Evolutionary conservation across 2,797 vertebrate species (phyloP).

Genomic region (Typhlichthys eigenmanni): DNA sequence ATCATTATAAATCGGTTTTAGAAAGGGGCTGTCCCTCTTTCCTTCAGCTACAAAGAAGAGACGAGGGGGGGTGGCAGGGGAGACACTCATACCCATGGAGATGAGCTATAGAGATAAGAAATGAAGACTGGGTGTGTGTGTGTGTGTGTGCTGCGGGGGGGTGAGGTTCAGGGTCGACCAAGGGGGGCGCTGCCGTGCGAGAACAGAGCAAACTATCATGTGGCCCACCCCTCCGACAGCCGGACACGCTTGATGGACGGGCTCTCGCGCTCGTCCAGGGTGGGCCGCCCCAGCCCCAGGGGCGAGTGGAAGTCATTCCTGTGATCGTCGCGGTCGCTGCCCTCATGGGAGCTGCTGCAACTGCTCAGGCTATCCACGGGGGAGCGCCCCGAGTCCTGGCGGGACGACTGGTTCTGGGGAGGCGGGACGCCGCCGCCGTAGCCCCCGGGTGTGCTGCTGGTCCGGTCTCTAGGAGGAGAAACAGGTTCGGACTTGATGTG

Average conservation of each 20-base stretch:
- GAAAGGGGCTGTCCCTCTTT: constrained; percentile 67
- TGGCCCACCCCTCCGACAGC: constrained; percentile 98
- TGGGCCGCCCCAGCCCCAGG: constrained; percentile 93
- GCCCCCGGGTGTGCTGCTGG: constrained; percentile 92
- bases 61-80: constrained; percentile 60
- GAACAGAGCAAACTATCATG: constrained; percentile 73
- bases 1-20: constrained; percentile 65
- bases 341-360: constrained; percentile 98
- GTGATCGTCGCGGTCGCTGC: constrained; percentile 97
- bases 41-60: constrained; percentile 61
- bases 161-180: not conserved
- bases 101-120: constrained; percentile 40
- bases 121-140: constrained; percentile 37
- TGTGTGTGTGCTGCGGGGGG: constrained; percentile 43
- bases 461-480: constrained; percentile 99
- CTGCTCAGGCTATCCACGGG: constrained; percentile 99
- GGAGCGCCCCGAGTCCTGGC: constrained; percentile 97
- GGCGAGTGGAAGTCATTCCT: constrained; percentile 97
- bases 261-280: constrained; percentile 95
- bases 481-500: constrained; percentile 99
- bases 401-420: constrained; percentile 79
- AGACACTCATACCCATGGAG: constrained; percentile 58
- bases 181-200: constrained; percentile 16
- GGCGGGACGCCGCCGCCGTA: constrained; percentile 85
- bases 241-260: constrained; percentile 97